Base-by-base conservation (phyloP, 2,888 invertebrate species). In the Hemaris fuciformis region DNA sequence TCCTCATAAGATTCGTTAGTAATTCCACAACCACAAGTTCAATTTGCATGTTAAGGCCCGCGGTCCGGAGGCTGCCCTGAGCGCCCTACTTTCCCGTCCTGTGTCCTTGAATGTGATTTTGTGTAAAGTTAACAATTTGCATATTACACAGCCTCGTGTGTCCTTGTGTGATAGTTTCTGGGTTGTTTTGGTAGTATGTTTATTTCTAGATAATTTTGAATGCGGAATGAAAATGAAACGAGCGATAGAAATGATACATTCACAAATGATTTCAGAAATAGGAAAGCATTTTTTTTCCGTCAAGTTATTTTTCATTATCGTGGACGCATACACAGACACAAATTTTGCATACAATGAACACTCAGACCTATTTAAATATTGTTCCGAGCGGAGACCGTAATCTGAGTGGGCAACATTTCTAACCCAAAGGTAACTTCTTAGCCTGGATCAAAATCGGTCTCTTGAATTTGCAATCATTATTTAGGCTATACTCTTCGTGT, bases 1-100 rank as follows among this genome's bases (percentile, higher is more conserved):
- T 18, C 31, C 27, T 31, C 31, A 31, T 53, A 53, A 53, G 53
- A 53, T 53, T 53, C 53, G 53, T 53, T 53, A 53, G 53, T 53
- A 8, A 53, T 53, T 53, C 53, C 18, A 27, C 18, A 20, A 45
- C 53, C 53, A 27, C 53, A 31, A 27, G 58, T 43, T 60, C 48
- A 34, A 60, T 60, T 60, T 60, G 48, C 60, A 53, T 53, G 38
- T 60, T 38, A 60, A 60, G 60, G 60, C 53, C 46, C 20, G 22
- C 34, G 10, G 59, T 22, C 59, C 48, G 59, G 43, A 27, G 48
- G 41, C 18, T 15, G 27, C 38, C 57, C 22, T 31, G 8, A n/a
- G n/a, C 48, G 60, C 22, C 60, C 60, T 53, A 60, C 13, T 60
- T 60, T 27, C 43, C 31, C 56, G 27, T 2, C 15, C 23, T 58